These are phyloP conservation scores for Drosophila aldrichi DNA, from an alignment of 2,888 invertebrate genomes.

Conservation along the genomic window DNA sequence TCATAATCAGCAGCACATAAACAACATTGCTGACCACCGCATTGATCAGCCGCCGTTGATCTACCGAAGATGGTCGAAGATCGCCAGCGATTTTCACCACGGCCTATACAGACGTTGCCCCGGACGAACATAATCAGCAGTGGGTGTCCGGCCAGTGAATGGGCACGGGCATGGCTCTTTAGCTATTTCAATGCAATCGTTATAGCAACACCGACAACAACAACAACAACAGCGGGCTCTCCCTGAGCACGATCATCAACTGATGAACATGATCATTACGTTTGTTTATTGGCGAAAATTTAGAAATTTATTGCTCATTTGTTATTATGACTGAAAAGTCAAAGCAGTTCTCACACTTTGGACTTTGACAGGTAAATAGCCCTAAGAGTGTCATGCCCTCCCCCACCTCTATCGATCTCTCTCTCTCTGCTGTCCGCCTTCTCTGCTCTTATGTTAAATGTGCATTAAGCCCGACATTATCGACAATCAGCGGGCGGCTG, in stretches of 20 bases:
- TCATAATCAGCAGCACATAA: conserved; percentile 81
- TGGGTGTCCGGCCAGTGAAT: conserved; percentile 71
- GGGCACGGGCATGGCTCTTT: conserved; percentile 35
- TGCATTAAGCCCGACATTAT: conserved; percentile 71
- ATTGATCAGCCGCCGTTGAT: conserved; percentile 60
- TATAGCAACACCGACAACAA: neutral
- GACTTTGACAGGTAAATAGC: conserved; percentile 63
- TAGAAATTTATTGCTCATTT: conserved; percentile 79
- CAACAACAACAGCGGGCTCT: neutral
- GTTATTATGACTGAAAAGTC: conserved; percentile 64
- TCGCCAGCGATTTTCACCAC: conserved; percentile 52
- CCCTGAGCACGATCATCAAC: conserved; percentile 45
- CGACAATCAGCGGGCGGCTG: conserved; percentile 65
- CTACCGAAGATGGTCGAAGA: conserved; percentile 54
- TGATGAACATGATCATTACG: conserved; percentile 64
- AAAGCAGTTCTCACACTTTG: conserved; percentile 73
- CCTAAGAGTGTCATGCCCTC: conserved; percentile 40
- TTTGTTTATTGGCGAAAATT: conserved; percentile 80
- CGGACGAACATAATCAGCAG: conserved; percentile 71
- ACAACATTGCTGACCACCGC: conserved; percentile 73
- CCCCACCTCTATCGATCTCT: neutral
- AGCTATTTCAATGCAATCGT: conserved; percentile 24
- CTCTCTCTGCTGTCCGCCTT: neutral
- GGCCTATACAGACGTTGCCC: conserved; percentile 61
- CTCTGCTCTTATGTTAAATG: conserved; percentile 49